These are phyloP conservation scores for Antitype chi DNA, from an alignment of 2,888 invertebrate genomes.

Conservation along the genomic window DNA sequence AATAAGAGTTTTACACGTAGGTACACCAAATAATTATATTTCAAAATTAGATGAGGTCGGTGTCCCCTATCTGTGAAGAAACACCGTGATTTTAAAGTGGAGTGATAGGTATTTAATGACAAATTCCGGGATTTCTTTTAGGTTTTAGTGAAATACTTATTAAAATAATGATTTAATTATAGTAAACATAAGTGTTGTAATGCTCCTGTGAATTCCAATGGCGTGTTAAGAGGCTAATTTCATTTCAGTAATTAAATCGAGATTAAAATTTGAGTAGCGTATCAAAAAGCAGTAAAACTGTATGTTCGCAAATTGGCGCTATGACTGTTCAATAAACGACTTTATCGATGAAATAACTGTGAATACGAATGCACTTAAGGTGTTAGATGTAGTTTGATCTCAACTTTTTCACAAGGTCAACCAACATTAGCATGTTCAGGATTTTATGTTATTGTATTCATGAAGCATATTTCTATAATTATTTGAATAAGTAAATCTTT, in stretches of 20 bases:
- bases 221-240: conserved; percentile 76
- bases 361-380: conserved; percentile 37
- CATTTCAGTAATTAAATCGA: conserved; percentile 83
- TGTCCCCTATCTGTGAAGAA: neutral
- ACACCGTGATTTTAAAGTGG: neutral
- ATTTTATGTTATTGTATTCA: neutral
- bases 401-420: neutral
- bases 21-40: neutral
- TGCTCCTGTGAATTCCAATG: conserved; percentile 67
- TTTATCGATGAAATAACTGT: conserved; percentile 64
- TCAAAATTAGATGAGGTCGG: neutral
- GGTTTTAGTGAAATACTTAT: neutral
- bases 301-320: conserved; percentile 80
- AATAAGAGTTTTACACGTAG: no score
- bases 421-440: neutral
- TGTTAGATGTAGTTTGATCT: neutral
- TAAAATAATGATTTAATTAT: conserved; percentile 33
- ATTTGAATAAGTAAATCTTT: neutral
- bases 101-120: neutral
- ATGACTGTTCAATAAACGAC: conserved; percentile 73
- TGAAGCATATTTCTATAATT: neutral
- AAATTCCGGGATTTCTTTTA: neutral
- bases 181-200: conserved; percentile 59
- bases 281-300: conserved; percentile 84
- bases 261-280: conserved; percentile 88